phyloP scores from a whole-genome alignment of 92 coral and sea anemone genomes.

The Pocillopora meandrina region DNA sequence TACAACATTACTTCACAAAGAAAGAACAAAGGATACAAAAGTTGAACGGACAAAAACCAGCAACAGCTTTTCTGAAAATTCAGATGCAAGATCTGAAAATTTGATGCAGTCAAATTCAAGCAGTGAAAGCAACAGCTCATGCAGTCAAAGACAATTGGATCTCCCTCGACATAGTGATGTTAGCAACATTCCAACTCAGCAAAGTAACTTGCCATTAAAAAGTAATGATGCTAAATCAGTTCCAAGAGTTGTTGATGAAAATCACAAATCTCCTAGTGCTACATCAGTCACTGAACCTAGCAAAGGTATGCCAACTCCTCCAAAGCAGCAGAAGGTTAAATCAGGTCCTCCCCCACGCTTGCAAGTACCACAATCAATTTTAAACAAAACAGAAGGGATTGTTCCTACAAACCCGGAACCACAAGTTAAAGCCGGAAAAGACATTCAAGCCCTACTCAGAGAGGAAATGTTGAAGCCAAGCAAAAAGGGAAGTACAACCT shows the following conservation, averaged over 20 bases:
- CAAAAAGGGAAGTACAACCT: slow-evolving; percentile 15
- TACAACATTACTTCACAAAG: slow-evolving; percentile 17
- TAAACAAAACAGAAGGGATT: slow-evolving; percentile 82
- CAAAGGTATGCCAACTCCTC: slow-evolving; percentile 66
- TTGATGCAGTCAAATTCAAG: background rate
- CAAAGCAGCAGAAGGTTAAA: slow-evolving; percentile 74
- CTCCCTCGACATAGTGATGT: background rate
- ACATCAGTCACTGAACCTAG: slow-evolving; percentile 20
- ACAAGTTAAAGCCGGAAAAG: slow-evolving; percentile 28
- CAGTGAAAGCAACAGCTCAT: background rate
- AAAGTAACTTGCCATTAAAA: slow-evolving; percentile 18
- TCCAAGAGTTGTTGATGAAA: slow-evolving; percentile 1
- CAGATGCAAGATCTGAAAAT: slow-evolving; percentile 25
- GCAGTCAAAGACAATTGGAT: slow-evolving; percentile 7
- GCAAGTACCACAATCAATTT: slow-evolving; percentile 80
- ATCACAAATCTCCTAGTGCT: background rate
- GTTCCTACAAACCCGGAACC: slow-evolving; percentile 67
- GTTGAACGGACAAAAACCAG: slow-evolving; percentile 20
- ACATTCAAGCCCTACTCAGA: slow-evolving; percentile 36
- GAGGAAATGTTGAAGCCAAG: slow-evolving; percentile 52
- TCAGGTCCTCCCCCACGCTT: slow-evolving; percentile 86
- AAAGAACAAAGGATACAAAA: slow-evolving; percentile 23
- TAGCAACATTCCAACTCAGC: slow-evolving; percentile 34
- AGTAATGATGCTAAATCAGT: slow-evolving; percentile 3
- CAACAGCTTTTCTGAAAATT: slow-evolving; percentile 29